Conservation (phyloP, 2,888 invertebrate species). For the Apeira syringaria region DNA sequence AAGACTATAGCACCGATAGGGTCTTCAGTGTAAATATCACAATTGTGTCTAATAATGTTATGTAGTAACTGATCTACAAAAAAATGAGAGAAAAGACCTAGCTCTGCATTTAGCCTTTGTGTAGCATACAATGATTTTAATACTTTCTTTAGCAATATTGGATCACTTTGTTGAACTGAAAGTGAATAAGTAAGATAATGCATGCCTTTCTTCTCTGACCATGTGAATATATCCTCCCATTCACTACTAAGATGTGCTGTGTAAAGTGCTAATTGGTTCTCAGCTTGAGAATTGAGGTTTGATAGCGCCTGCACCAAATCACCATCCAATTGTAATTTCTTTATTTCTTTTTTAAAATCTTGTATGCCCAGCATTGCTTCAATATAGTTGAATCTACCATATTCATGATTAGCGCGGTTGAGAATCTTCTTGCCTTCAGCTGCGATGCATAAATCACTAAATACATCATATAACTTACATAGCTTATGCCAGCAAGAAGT, state of each 20-base stretch:
- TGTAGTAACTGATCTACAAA: slow-evolving; percentile 67
- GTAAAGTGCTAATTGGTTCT: slow-evolving; percentile 67
- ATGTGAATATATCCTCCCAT: slow-evolving; percentile 73
- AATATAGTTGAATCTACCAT: slow-evolving; percentile 59
- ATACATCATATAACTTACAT: slow-evolving; percentile 42
- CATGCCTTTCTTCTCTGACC: slow-evolving; percentile 65
- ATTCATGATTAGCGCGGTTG: slow-evolving; percentile 66
- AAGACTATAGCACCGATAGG: slow-evolving; percentile 68
- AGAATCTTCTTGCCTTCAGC: slow-evolving; percentile 60
- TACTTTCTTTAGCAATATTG: slow-evolving; percentile 59
- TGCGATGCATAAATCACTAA: slow-evolving; percentile 54
- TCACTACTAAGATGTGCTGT: slow-evolving; percentile 68
- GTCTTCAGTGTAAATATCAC: slow-evolving; percentile 73
- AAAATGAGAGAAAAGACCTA: slow-evolving; percentile 70
- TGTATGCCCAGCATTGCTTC: slow-evolving; percentile 60
- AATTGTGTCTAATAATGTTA: slow-evolving; percentile 68
- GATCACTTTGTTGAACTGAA: slow-evolving; percentile 71
- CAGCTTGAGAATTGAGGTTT: slow-evolving; percentile 58
- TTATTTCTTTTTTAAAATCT: slow-evolving; percentile 49
- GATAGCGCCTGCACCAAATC: slow-evolving; percentile 53
- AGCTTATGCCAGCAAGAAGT: slow-evolving; percentile 49
- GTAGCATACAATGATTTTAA: slow-evolving; percentile 66
- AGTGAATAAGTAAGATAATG: slow-evolving; percentile 62
- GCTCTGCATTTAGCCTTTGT: slow-evolving; percentile 67
- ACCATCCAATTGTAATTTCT: slow-evolving; percentile 55